Evolutionary conservation across 2,888 invertebrate genomes (phyloP), one percentile per base, ranked within the genome.

Genomic region (Heliconius aoede): DNA sequence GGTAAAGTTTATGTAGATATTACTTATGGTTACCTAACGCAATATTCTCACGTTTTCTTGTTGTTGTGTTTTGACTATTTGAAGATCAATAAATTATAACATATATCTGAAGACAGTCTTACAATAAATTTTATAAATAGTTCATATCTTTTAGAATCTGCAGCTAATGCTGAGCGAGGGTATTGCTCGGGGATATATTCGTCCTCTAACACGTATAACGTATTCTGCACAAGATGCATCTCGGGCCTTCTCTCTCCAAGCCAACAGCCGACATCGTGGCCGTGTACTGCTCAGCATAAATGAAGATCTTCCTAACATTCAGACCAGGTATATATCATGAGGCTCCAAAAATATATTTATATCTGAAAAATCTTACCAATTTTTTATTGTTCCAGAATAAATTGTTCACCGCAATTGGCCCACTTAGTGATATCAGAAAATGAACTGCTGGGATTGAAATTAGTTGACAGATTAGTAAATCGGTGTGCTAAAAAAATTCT

Each of bases 241-340:
- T 3, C 86, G 89, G 3, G 91, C 91, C 0, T 85, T 89, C 78
- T 86, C 86, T 0, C 83, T 90, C 71, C 80, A 90, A 62, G 85
- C 86, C 7, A 81, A 83, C 26, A 87, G 87, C 73, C 81, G 82
- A 1, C 89, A 90, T 75, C 85, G 88, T 28, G 91, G 91, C 21
- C 85, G 90, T 0, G 88, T 86, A 55, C 82, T 91, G 30, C 79
- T 91, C 28, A 80, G 80, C 3, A 76, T 89, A n/a, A 73, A 78
- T 0, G 83, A 83, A 4, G 76, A 74, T 1, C 32, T 69, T 0
- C 32, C 78, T 7, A 76, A 55, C 0, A 78, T 78, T 8, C 80
- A 81, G 8, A 80, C 83, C 7, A 86, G 84, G 87, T 79, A 73
- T n/a, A 55, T n/a, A 55, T n/a, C 9, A 55, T 1, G 9, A n/a